Percentiles rank a stretch among this genome's conserved stretches.
Evolutionary conservation across 1,140 invertebrate genomes (phyloP).

Genomic region (Calosoma granatense): DNA sequence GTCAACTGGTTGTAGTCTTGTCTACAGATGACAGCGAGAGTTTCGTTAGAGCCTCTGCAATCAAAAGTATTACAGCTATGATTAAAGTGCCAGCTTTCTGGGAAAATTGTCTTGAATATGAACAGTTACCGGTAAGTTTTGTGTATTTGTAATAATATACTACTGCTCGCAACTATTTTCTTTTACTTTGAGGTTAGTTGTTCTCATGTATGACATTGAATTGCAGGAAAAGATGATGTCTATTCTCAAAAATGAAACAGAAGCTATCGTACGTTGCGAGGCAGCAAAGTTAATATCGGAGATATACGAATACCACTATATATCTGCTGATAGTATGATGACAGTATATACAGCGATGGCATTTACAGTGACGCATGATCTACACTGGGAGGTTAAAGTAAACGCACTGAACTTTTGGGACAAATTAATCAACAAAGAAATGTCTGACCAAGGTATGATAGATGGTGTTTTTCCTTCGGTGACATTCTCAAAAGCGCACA

Average conservation of each 20-base stretch:
- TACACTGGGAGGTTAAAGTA: slow-evolving; percentile 70
- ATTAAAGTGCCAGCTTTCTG: slow-evolving; percentile 53
- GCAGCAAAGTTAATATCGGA: slow-evolving; percentile 52
- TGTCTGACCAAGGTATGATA: slow-evolving; percentile 66
- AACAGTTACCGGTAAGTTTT: slow-evolving; percentile 49
- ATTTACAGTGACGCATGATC: slow-evolving; percentile 51
- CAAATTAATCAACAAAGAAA: slow-evolving; percentile 48
- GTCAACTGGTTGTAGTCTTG: slow-evolving; percentile 50
- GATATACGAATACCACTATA: slow-evolving; percentile 53
- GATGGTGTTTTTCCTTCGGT: slow-evolving; percentile 64
- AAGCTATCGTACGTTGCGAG: slow-evolving; percentile 64
- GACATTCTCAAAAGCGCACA: slow-evolving; percentile 64
- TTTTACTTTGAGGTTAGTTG: not conserved
- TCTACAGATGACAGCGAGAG: slow-evolving; percentile 54
- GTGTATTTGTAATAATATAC: not conserved
- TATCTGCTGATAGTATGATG: slow-evolving; percentile 36
- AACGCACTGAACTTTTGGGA: slow-evolving; percentile 61
- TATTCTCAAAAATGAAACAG: slow-evolving; percentile 54
- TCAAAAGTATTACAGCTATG: slow-evolving; percentile 54
- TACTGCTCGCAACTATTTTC: not conserved
- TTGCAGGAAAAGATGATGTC: slow-evolving; percentile 51
- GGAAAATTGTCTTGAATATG: slow-evolving; percentile 46
- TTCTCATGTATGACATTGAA: not conserved
- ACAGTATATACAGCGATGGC: slow-evolving; percentile 48
- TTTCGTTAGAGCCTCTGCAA: slow-evolving; percentile 61